Evolutionary conservation across 2,113 vertebrate species (phyloP), one percentile per base, ranked within the genome.

Genomic region (Lanius collurio): DNA sequence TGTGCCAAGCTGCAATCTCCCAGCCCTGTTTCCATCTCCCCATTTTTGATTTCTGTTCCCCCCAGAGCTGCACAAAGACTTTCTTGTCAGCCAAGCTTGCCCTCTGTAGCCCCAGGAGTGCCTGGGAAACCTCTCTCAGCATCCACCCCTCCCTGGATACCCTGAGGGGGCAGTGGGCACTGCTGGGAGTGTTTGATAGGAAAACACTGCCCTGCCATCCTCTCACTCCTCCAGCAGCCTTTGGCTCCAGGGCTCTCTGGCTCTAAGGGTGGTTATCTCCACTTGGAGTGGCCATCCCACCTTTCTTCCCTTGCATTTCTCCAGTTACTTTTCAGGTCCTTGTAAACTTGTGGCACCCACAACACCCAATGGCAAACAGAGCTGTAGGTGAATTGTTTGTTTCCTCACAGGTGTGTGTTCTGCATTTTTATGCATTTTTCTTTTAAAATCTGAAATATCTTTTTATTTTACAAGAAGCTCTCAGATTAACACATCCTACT

Each of bases 71-170:
- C 68, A 31, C 37, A 53, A 62, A 71, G 79, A 24, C 7, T 24
- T 41, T 27, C 63, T 2, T 41, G 26, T 18, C 65, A 83, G 77
- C 39, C 55, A 85, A 20, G 13, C 41, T 35, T 27, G 21, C 10
- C 31, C 39, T 46, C 37, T 0, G 0, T 3, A 47, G 35, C 31
- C 53, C 12, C 15, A 35, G 26, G 69, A 68, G 28, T 5, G 44
- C 30, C 69, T 49, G 31, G 49, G n/a, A 83, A 83, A 76, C 15
- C 33, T 42, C 60, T 17, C 52, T 55, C 15, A 56, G 70, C 22
- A 82, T 42, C 49, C 35, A 67, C 15, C n/a, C 7, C 31, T 64
- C 7, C 2, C 74, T 31, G 42, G 35, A n/a, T 6, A 84, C 26
- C 26, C 22, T 35, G 27, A 83, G 27, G 56, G 30, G 73, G 14